Base-by-base conservation (phyloP, 2,113 vertebrate species). In the Sminthopsis crassicaudata region DNA sequence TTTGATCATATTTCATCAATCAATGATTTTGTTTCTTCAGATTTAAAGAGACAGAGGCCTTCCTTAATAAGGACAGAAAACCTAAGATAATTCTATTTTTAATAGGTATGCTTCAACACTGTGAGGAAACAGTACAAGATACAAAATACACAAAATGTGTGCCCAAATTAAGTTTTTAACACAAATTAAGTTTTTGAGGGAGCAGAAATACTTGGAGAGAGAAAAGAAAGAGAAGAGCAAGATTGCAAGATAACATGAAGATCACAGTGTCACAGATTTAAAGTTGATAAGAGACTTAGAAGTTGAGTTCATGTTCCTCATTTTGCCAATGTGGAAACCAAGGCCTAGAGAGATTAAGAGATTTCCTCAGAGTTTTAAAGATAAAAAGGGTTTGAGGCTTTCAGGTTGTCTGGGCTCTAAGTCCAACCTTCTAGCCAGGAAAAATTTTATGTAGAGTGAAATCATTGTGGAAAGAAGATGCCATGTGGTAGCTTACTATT, bases 1-100 rank as follows among this genome's bases (percentile, higher is more conserved):
- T 76, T 89, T 46, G 60, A 94, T 50, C 48, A n/a, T 22, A 14
- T 26, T n/a, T 92, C 52, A 50, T 96, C 53, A 93, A 95, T 95
- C 92, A 98, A n/a, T 93, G 46, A 46, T 91, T 90, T 27, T 92
- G 42, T 25, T 26, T 97, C 94, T 95, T 96, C 92, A 93, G 92
- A 92, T 2, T 50, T 67, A 92, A 95, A 54, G 94, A 94, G 92
- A 30, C 42, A 52, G 48, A 96, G 46, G 14, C 51, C 42, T 95
- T 36, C 42, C 46, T 95, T 27, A 46, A 92, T 51, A 93, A 36
- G 94, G 89, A 93, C 95, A 93, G 42, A 36, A 46, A 60, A 96
- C 90, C 90, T 91, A 60, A 97, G 95, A 94, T 95, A 93, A 96
- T 90, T 76, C 46, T 24, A 84, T 94, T 93, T 95, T 92, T 94